Base-by-base conservation (phyloP, 2,113 vertebrate species). In the Oreochromis tanganicae region DNA sequence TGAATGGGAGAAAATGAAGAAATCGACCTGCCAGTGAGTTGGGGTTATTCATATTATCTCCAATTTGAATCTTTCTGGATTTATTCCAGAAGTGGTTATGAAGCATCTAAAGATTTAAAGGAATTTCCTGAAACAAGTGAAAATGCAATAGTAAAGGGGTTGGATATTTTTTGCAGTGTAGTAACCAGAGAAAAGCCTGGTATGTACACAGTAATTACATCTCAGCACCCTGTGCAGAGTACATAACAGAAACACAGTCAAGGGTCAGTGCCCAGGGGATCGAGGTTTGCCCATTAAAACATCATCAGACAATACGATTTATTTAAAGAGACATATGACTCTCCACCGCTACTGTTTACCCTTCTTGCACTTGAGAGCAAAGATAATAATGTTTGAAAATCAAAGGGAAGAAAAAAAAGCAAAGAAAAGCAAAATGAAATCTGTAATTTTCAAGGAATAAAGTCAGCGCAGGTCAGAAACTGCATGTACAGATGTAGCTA, bases 261-360 rank as follows among this genome's bases (percentile, higher is more conserved):
- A 29, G 82, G 94, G 95, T 95, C 92, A 89, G 10, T 36, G 88
- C 94, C 91, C 91, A 78, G 83, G 94, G 95, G 94, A 93, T 84
- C 9, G 3, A 85, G 91, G 86, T 92, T 88, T 91, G 87, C 92
- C 91, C 91, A 91, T 95, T 96, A 94, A 94, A 95, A 94, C 91
- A 95, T 91, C 87, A 95, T 95, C 93, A 94, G 91, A 94, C 85
- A 80, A 86, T 87, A 82, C 46, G 34, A 93, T 92, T 95, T 96
- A 92, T 96, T 96, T 95, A 93, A 94, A 89, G 75, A 95, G 94
- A 95, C 88, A 94, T 92, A 80, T 3, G 85, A 93, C 61, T 91
- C 85, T 92, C 27, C 46, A 9, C 71, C 2, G 88, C 95, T 94
- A 90, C 95, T 96, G 93, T 95, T 95, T 91, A 92, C 91, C 61